Base-by-base conservation (phyloP, 92 coral and sea anemone species). In the Blastomussa wellsi region DNA sequence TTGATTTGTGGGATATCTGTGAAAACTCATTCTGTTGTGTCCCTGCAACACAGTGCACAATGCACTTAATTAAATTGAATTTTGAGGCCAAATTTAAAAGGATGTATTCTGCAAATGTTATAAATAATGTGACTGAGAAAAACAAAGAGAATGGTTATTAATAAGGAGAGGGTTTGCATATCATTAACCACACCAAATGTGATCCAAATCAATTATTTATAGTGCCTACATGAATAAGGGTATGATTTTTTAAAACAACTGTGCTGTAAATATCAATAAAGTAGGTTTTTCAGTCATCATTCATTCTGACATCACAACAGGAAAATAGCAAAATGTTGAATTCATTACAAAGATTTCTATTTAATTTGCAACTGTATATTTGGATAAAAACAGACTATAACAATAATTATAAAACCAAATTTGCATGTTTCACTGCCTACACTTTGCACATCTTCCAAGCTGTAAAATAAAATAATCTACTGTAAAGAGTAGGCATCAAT, bases 111-210 rank as follows among this genome's bases (percentile, higher is more conserved):
- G 20, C 53, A 71, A 33, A 49, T 49, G 24, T 70, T 39, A n/a
- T 35, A 24, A 57, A 70, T 38, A 31, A 69, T 42, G 49, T 35
- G 75, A 33, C 85, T 47, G 86, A 35, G 71, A 26, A 35, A 37
- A 36, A 38, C 24, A 36, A 70, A 19, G 29, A 15, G 44, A 67
- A 70, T 51, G 17, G 28, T 51, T n/a, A 82, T 52, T 36, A 71
- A 82, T 41, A 48, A 32, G 39, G 75, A 44, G 20, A 68, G 29
- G 32, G 49, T 70, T 53, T 82, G 86, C 68, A 82, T 82, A 70
- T 82, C 49, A 82, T 82, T 82, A 70, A 36, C 70, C 24, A 57
- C 69, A 82, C 29, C 60, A 35, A n/a, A 70, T 82, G 77, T 53
- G 69, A 39, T 24, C 28, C 44, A 47, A 67, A 72, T 71, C 49